Evolutionary conservation across 2,888 invertebrate species (phyloP), one percentile per base, ranked within the genome.

Genomic region (Cryptocephalus moraei): DNA sequence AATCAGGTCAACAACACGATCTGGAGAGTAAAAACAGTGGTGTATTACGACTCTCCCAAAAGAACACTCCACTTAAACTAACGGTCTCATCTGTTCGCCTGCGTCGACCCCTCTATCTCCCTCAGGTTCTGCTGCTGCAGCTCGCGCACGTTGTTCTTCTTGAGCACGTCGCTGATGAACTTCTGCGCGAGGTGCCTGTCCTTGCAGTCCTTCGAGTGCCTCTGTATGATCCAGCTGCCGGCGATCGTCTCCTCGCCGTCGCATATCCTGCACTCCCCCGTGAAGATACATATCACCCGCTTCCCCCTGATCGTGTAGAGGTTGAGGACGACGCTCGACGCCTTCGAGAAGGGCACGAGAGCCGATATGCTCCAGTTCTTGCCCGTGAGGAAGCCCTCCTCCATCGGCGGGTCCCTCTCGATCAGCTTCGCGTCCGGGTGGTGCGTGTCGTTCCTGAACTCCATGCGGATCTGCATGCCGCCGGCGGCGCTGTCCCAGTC

Each of bases 221-320:
- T 53, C 13, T 60, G 59, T 9, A 66, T 43, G 47, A 68, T 47
- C 69, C 70, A 70, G 32, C 63, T 57, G 8, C 70, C 70, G 3
- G 62, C 56, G 13, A 69, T 60, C 6, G 60, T 59, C 48, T 66
- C 65, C n/a, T 52, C 51, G 6, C 61, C 60, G 11, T 62, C 60
- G 48, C 69, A 70, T 9, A 62, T 54, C 44, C 64, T 58, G 50
- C 68, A 70, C 56, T 70, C 68, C n/a, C 69, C 70, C 65, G 45
- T 22, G 36, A 49, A 49, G 32, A 32, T 11, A 38, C 11, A 2
- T 36, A 36, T 39, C 11, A 64, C 49, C 36, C 60, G 56, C 47
- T 62, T 62, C 22, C 54, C 56, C 33, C 57, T 57, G 9, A 47
- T 44, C 14, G 63, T 56, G 2, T 57, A 50, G 1, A 61, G 65